These are phyloP conservation scores for Heliconius hortense DNA, from an alignment of 2,888 invertebrate species.

Conservation along the genomic window DNA sequence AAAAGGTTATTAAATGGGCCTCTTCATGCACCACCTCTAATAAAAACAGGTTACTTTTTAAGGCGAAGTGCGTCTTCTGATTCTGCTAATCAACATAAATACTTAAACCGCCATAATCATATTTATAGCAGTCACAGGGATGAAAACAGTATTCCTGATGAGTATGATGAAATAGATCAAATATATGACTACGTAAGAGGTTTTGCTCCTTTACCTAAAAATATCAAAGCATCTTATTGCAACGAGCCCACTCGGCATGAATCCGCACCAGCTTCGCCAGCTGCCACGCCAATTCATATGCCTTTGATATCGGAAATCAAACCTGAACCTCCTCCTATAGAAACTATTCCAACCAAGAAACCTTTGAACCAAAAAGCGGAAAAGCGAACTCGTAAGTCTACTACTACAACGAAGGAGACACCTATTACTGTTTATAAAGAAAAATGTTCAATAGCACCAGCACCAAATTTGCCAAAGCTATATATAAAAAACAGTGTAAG, in stretches of 20 bases:
- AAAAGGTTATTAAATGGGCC: slow-evolving; percentile 73
- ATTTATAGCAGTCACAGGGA: slow-evolving; percentile 83
- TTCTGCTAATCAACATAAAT: slow-evolving; percentile 83
- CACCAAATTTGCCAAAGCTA: slow-evolving; percentile 85
- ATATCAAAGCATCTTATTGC: slow-evolving; percentile 85
- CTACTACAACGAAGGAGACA: slow-evolving; percentile 81
- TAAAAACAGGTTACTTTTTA: slow-evolving; percentile 86
- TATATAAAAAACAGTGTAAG: slow-evolving; percentile 89
- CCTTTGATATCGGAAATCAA: slow-evolving; percentile 83
- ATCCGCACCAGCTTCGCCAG: slow-evolving; percentile 82
- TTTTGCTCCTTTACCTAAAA: slow-evolving; percentile 94
- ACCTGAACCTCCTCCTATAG: slow-evolving; percentile 95
- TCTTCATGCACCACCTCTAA: slow-evolving; percentile 69
- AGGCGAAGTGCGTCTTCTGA: slow-evolving; percentile 90
- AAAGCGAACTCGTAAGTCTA: slow-evolving; percentile 87
- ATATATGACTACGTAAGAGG: slow-evolving; percentile 98
- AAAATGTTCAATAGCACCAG: slow-evolving; percentile 80
- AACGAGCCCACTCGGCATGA: slow-evolving; percentile 75
- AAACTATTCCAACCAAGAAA: slow-evolving; percentile 94
- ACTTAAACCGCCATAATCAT: slow-evolving; percentile 76
- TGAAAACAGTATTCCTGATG: slow-evolving; percentile 87
- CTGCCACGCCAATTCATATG: slow-evolving; percentile 80
- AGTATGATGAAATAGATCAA: slow-evolving; percentile 97
- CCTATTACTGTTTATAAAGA: slow-evolving; percentile 81
- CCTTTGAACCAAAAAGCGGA: slow-evolving; percentile 84